phyloP scores from a whole-genome alignment of 2,113 vertebrate genomes.

The Sceloporus tristichus region DNA sequence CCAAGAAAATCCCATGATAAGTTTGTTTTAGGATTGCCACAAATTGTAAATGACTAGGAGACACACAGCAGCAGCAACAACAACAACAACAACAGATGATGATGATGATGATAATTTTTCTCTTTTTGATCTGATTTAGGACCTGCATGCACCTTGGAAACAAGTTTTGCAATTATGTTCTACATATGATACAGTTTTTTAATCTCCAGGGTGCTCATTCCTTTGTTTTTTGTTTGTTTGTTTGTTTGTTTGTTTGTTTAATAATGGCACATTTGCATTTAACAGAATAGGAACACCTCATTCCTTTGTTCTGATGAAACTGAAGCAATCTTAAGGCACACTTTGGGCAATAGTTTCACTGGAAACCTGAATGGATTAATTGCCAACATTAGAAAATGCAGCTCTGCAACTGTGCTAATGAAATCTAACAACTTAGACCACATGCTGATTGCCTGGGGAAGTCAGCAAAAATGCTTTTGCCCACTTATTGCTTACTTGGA shows the following conservation, averaged over 20 bases:
- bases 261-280: no score
- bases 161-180: not conserved
- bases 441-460: constrained; percentile 17
- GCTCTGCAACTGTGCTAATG: constrained; percentile 10
- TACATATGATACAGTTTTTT: not conserved
- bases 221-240: not conserved
- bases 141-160: no score
- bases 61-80: not conserved
- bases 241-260: no score
- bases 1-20: no score
- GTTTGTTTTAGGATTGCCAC: no score
- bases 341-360: not conserved
- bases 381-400: constrained; percentile 20
- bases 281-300: no score
- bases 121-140: not conserved
- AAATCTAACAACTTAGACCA: constrained; percentile 5
- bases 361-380: constrained; percentile 33
- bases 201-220: not conserved
- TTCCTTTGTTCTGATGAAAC: not conserved
- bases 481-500: not conserved
- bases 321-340: not conserved
- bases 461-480: constrained; percentile 24
- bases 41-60: no score
- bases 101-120: not conserved
- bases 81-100: not conserved